Percentiles rank a stretch among this genome's conserved stretches.
These are phyloP conservation scores for Varanus salvator DNA, from an alignment of 2,113 vertebrate species.

Conservation along the genomic window DNA sequence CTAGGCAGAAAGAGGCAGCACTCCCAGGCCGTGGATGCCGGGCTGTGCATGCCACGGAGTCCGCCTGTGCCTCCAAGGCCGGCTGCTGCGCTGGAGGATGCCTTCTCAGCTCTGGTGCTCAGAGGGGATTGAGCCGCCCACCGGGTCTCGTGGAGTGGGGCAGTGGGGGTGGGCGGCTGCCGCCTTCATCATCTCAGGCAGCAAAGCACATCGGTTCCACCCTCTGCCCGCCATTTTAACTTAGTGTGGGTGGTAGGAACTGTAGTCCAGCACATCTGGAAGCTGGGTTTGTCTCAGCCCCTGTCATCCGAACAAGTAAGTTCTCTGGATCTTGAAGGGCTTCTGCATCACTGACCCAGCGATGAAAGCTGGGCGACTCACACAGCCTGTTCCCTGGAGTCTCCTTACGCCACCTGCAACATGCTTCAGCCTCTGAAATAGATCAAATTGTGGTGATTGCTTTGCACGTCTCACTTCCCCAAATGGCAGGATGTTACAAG, in stretches of 20 bases:
- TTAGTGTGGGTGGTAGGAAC: neutral
- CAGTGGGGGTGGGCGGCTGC: no score
- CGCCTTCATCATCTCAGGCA: no score
- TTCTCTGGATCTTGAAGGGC: neutral
- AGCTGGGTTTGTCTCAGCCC: neutral
- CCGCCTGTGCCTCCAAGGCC: no score
- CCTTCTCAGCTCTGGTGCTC: no score
- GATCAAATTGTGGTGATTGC: slow-evolving; percentile 7
- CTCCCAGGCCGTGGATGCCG: no score
- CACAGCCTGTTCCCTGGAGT: neutral
- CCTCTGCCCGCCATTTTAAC: no score
- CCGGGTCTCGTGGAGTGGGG: no score
- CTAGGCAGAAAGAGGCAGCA: no score
- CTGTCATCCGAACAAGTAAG: neutral
- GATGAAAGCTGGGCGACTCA: neutral
- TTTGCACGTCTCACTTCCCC: neutral
- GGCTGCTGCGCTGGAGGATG: no score
- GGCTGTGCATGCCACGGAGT: no score
- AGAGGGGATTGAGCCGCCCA: no score
- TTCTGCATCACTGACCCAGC: neutral
- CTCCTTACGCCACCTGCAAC: neutral
- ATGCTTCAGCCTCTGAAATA: neutral
- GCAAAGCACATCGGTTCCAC: no score
- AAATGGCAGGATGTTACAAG: neutral
- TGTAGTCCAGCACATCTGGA: neutral